Conservation (phyloP, 2,888 invertebrate species). For the Linnaemya tessellans region DNA sequence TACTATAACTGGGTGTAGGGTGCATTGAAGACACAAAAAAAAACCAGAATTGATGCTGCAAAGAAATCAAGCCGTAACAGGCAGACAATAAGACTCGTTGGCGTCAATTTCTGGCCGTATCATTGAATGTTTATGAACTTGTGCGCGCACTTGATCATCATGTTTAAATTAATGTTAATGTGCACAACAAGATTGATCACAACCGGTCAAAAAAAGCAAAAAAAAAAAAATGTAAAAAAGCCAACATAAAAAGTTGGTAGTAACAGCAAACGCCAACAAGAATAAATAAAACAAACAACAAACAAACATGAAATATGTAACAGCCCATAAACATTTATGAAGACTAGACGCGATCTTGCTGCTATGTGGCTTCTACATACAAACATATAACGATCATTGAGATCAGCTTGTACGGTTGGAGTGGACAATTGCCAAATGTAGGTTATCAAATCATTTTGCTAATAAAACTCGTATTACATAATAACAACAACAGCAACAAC, state of each 20-base stretch:
- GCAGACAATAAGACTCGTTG: conserved; percentile 63
- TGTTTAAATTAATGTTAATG: conserved; percentile 54
- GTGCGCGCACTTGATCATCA: conserved; percentile 68
- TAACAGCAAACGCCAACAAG: not conserved
- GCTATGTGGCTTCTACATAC: conserved; percentile 1
- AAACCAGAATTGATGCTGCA: conserved; percentile 24
- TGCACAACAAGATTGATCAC: conserved; percentile 57
- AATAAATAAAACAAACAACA: not conserved
- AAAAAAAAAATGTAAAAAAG: not conserved
- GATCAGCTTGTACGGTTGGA: not conserved
- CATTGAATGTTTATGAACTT: conserved; percentile 68
- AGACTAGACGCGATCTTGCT: conserved; percentile 25
- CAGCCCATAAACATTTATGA: conserved; percentile 24
- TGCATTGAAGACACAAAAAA: not conserved
- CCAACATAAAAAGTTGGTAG: conserved; percentile 13
- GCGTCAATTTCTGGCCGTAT: conserved; percentile 32
- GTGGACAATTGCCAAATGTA: conserved; percentile 47
- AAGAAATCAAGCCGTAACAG: conserved; percentile 53
- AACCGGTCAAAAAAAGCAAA: conserved; percentile 39
- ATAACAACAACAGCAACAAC: conserved; percentile 31
- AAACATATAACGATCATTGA: not conserved
- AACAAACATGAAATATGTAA: not conserved
- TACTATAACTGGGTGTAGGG: conserved; percentile 7
- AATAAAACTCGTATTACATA: conserved; percentile 37
- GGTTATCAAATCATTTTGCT: conserved; percentile 50